These are phyloP conservation scores for Synanthedon vespiformis DNA, from an alignment of 2,888 invertebrate genomes.

Conservation along the genomic window DNA sequence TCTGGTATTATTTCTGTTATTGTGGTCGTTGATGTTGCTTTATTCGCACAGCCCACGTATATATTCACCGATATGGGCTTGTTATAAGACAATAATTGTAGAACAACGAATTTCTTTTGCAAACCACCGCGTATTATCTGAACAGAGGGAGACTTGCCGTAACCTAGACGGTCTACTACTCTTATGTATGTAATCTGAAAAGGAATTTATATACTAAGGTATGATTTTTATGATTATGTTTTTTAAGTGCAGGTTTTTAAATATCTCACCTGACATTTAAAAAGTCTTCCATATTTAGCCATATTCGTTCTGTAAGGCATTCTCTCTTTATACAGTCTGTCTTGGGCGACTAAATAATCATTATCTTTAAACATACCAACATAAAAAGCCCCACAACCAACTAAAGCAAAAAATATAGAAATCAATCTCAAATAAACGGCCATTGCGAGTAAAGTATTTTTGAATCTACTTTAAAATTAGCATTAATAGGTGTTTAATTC, in stretches of 20 bases:
- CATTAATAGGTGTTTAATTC: no score
- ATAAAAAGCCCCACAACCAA: conserved; percentile 35
- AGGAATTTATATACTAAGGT: neutral
- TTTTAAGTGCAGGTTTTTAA: no score
- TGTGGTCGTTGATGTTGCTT: conserved; percentile 3
- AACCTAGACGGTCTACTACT: conserved; percentile 40
- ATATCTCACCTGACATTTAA: conserved; percentile 39
- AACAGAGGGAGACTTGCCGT: conserved; percentile 28
- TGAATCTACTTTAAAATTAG: no score
- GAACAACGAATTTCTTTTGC: conserved; percentile 24
- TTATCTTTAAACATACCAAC: conserved; percentile 46
- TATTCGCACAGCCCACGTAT: conserved; percentile 43
- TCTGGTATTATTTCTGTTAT: neutral
- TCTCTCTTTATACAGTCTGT: conserved; percentile 32
- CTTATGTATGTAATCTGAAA: conserved; percentile 50
- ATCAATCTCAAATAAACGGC: no score
- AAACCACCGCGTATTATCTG: conserved; percentile 40
- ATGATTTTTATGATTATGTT: no score
- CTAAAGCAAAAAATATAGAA: neutral
- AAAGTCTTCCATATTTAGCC: conserved; percentile 41
- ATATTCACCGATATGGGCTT: conserved; percentile 45
- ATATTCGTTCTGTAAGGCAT: conserved; percentile 16
- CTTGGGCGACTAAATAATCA: conserved; percentile 43
- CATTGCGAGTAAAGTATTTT: no score
- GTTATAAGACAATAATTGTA: conserved; percentile 33